phyloP scores from a whole-genome alignment of 2,113 vertebrate species.

The Elephantulus edwardii region DNA sequence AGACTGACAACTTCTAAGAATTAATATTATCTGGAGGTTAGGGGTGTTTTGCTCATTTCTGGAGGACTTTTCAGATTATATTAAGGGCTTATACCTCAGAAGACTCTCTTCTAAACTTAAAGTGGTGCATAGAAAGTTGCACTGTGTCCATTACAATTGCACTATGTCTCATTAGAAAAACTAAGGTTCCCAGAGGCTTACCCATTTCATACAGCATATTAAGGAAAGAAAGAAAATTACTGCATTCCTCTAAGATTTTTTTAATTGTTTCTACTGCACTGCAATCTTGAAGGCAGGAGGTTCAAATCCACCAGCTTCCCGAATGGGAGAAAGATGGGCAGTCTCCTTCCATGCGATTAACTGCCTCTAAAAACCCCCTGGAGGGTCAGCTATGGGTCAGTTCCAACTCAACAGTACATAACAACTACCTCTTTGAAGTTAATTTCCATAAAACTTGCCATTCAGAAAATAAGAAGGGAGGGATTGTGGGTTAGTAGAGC shows the following conservation, averaged over 20 bases:
- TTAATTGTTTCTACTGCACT: slow-evolving; percentile 7
- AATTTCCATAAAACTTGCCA: slow-evolving; percentile 30
- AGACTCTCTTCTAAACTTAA: background rate
- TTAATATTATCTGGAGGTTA: background rate
- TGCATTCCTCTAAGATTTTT: background rate
- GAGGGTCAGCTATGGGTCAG: no score
- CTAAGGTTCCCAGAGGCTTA: background rate
- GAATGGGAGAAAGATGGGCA: no score
- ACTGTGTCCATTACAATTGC: slow-evolving; percentile 18
- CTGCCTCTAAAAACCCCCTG: no score
- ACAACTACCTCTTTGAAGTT: slow-evolving; percentile 10
- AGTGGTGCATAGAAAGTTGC: background rate
- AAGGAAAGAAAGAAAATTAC: background rate
- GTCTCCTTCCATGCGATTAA: no score
- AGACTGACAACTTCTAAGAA: background rate
- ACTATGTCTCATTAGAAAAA: slow-evolving; percentile 11
- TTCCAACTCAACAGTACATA: no score
- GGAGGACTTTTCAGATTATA: slow-evolving; percentile 9
- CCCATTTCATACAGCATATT: background rate
- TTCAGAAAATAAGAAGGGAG: background rate
- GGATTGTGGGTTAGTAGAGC: no score
- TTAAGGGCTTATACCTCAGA: background rate
- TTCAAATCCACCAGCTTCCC: no score
- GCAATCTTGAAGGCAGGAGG: no score
- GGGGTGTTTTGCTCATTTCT: slow-evolving; percentile 18